These are phyloP conservation scores for Sphaerophoria rueppellii DNA, from an alignment of 2,888 invertebrate species.

Conservation along the genomic window DNA sequence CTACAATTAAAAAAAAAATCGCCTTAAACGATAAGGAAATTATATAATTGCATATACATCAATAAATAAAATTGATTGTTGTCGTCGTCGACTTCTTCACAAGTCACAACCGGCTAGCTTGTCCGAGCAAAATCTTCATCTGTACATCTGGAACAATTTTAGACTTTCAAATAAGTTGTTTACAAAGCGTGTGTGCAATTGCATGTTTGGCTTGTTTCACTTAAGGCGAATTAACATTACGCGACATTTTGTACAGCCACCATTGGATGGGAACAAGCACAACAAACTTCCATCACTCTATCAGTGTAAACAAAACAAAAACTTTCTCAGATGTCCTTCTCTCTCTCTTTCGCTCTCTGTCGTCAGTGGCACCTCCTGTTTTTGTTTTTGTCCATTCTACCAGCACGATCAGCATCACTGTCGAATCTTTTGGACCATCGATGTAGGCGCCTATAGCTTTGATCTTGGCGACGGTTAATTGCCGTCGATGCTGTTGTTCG, in stretches of 20 bases:
- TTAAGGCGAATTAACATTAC: slow-evolving; percentile 59
- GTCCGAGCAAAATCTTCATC: neutral
- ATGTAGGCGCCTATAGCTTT: slow-evolving; percentile 55
- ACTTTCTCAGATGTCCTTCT: slow-evolving; percentile 41
- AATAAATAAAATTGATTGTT: neutral
- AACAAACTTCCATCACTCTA: neutral
- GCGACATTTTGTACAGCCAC: slow-evolving; percentile 58
- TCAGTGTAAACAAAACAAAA: neutral
- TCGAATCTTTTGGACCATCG: neutral
- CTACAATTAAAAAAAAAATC: slow-evolving; percentile 27
- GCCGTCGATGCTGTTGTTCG: slow-evolving; percentile 74
- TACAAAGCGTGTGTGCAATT: slow-evolving; percentile 29
- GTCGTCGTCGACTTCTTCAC: neutral
- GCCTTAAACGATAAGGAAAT: slow-evolving; percentile 43
- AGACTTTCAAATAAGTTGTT: slow-evolving; percentile 61
- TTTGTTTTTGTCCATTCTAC: neutral
- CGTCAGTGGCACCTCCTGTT: slow-evolving; percentile 35
- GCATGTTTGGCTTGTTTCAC: slow-evolving; percentile 56
- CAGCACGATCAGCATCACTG: slow-evolving; percentile 26
- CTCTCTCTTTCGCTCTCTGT: slow-evolving; percentile 18
- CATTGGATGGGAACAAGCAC: slow-evolving; percentile 33
- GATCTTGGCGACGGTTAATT: slow-evolving; percentile 70
- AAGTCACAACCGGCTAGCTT: neutral
- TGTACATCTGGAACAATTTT: slow-evolving; percentile 48
- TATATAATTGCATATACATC: slow-evolving; percentile 46